Percentiles rank a stretch among this genome's conserved stretches.
phyloP scores from a whole-genome alignment of 2,113 vertebrate genomes.

The Dunckerocampus dactyliophorus region DNA sequence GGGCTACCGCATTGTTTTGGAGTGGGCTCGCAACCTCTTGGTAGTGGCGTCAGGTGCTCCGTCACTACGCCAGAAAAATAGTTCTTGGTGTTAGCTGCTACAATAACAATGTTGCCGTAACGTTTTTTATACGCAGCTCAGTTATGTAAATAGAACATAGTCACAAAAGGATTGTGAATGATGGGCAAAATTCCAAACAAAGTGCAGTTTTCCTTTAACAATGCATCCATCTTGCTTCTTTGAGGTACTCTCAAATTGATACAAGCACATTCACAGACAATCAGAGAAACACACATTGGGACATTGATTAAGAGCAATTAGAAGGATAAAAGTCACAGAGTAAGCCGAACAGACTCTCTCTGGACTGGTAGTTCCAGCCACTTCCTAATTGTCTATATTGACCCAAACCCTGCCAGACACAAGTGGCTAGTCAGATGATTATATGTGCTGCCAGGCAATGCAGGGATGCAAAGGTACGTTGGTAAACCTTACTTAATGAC shows the following conservation, averaged over 20 bases:
- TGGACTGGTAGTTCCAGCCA: conserved; percentile 34
- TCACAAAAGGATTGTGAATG: too few relatives aligned
- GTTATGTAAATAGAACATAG: too few relatives aligned
- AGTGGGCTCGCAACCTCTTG: too few relatives aligned
- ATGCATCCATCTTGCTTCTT: neutral
- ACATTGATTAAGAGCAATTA: conserved; percentile 47
- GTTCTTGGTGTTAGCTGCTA: too few relatives aligned
- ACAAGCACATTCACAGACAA: neutral
- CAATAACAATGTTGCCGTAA: too few relatives aligned
- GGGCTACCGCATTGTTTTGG: too few relatives aligned
- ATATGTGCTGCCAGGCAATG: conserved; percentile 13
- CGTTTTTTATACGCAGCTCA: too few relatives aligned
- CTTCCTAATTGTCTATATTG: conserved; percentile 56
- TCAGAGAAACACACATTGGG: conserved; percentile 8
- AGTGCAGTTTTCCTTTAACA: neutral
- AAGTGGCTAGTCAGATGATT: conserved; percentile 22
- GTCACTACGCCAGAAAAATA: too few relatives aligned
- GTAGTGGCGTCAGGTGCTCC: too few relatives aligned
- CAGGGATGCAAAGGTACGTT: too few relatives aligned
- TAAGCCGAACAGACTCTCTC: conserved; percentile 27
- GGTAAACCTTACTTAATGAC: too few relatives aligned
- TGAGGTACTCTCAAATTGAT: neutral
- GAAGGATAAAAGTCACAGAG: conserved; percentile 22
- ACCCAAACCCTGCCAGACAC: conserved; percentile 43
- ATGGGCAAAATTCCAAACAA: neutral